phyloP scores from a whole-genome alignment of 2,888 invertebrate species.

The Ctena decussata region DNA sequence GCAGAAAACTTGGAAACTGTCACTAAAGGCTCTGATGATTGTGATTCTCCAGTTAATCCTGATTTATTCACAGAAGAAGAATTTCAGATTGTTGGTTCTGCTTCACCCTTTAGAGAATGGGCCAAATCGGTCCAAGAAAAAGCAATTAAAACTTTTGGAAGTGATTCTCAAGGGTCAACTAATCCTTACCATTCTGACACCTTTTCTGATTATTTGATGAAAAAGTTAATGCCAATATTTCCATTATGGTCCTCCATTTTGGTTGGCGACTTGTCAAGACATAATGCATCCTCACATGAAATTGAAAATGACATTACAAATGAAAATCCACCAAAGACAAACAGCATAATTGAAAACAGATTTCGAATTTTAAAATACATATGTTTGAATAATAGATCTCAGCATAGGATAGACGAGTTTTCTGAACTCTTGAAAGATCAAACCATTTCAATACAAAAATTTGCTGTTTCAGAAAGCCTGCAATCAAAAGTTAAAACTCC shows the following conservation, averaged over 20 bases:
- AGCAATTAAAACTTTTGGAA: background rate
- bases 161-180: background rate
- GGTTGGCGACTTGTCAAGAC: slow-evolving; percentile 31
- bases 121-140: background rate
- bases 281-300: background rate
- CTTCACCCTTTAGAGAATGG: background rate
- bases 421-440: slow-evolving; percentile 19
- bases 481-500: background rate
- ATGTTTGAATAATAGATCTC: slow-evolving; percentile 2
- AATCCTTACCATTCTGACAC: background rate
- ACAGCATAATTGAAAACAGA: slow-evolving; percentile 31
- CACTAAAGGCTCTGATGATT: background rate
- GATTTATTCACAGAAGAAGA: background rate
- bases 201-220: background rate
- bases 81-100: background rate
- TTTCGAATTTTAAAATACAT: slow-evolving; percentile 39
- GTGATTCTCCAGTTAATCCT: background rate
- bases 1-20: background rate
- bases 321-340: background rate
- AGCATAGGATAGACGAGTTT: slow-evolving; percentile 36
- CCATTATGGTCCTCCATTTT: slow-evolving; percentile 24
- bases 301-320: background rate
- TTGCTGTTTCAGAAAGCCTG: slow-evolving; percentile 2
- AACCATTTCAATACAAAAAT: slow-evolving; percentile 12
- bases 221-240: background rate